phyloP scores from a whole-genome alignment of 2,888 invertebrate genomes.

The Rhingia campestris region DNA sequence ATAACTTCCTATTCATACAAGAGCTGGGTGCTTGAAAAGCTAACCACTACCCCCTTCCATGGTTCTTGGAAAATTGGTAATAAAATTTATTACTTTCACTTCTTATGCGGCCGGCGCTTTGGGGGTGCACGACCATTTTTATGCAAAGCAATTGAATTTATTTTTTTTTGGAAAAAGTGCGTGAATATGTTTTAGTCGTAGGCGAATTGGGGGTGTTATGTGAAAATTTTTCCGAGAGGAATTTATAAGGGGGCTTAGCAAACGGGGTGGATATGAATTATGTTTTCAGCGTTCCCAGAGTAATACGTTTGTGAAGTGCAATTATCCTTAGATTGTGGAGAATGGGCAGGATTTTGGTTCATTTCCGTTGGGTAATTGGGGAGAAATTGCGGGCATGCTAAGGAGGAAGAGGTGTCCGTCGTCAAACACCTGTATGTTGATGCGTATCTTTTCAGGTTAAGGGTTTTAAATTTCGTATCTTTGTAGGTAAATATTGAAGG shows the following conservation, averaged over 20 bases:
- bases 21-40: slow-evolving; percentile 59
- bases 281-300: neutral
- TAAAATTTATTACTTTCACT: slow-evolving; percentile 72
- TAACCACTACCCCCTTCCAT: slow-evolving; percentile 14
- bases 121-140: slow-evolving; percentile 54
- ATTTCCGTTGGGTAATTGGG: slow-evolving; percentile 26
- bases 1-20: slow-evolving; percentile 12
- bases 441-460: no score
- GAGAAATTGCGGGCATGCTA: neutral
- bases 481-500: no score
- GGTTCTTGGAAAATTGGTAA: slow-evolving; percentile 58
- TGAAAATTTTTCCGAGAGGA: neutral
- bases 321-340: slow-evolving; percentile 18
- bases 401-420: neutral
- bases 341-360: slow-evolving; percentile 13
- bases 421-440: no score
- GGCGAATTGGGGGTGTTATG: slow-evolving; percentile 17
- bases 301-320: slow-evolving; percentile 33
- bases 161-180: slow-evolving; percentile 44
- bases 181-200: slow-evolving; percentile 42
- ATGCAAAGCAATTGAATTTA: slow-evolving; percentile 57
- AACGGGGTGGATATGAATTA: slow-evolving; percentile 8
- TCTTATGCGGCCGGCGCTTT: slow-evolving; percentile 22
- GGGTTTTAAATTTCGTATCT: no score
- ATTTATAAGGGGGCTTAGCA: slow-evolving; percentile 33